Base-by-base conservation (phyloP, 2,888 invertebrate genomes). In the Ommatoiulus sabulosus region DNA sequence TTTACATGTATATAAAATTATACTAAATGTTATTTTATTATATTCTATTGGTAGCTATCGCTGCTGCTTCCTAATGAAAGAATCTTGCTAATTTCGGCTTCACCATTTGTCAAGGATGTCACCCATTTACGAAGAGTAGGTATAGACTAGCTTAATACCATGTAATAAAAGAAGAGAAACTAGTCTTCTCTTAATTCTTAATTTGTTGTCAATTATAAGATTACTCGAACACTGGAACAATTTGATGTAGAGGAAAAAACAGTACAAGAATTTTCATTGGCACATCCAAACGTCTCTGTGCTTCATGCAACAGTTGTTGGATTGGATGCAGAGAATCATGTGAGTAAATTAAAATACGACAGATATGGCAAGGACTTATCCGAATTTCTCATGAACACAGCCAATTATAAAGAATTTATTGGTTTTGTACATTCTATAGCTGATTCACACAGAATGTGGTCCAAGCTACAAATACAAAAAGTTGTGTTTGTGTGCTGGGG, bases 401-500 rank as follows among this genome's bases (percentile, higher is more conserved):
- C 35, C 35, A 35, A 2, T 2, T 35, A 35, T 35, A 35, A 35
- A 35, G 35, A 35, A 35, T 46, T 46, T 10, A 3, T 88, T 89
- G 63, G 15, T 44, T n/a, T 35, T 35, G 35, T 1, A 15, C 87
- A 44, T 87, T 87, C 4, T 72, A 17, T 57, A 91, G 91, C 88
- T 89, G 72, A 86, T 92, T 35, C 86, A 89, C 48, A 89, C 91
- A n/a, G 88, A 88, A 6, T 90, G 91, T 89, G 91, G 95, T 12
- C 92, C 93, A 89, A 91, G 91, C 87, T 94, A 97, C 87, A 92
- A 93, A 63, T 99, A 97, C 93, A 94, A 95, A 90, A 96, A 95
- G 92, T 93, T 99, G 57, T 99, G 99, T 92, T 93, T 99, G 89
- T 98, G 98, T 91, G 96, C 96, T 57, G 99, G 99, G 43, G 99